phyloP scores from a whole-genome alignment of 2,797 vertebrate genomes.

The Hozukius guyotensis region DNA sequence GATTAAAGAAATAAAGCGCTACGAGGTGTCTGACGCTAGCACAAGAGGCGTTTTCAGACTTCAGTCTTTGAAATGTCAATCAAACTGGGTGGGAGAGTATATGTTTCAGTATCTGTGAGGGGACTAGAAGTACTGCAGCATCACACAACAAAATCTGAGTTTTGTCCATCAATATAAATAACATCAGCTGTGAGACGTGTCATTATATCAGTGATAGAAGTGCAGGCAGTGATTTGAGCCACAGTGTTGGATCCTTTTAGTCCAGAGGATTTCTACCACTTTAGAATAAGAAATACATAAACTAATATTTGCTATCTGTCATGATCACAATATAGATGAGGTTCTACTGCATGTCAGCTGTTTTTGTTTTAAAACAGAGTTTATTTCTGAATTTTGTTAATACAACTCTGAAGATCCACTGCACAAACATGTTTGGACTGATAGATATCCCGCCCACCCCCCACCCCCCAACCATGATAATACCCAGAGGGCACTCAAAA shows the following conservation, averaged over 20 bases:
- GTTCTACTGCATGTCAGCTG: not conserved
- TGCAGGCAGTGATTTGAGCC: not conserved
- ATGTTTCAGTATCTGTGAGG: not conserved
- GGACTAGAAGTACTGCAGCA: not conserved
- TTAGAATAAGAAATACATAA: not conserved
- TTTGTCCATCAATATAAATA: not conserved
- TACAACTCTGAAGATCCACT: too few species aligned
- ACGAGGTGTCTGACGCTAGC: not conserved
- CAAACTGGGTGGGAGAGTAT: not conserved
- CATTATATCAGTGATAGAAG: not conserved
- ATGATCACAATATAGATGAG: not conserved
- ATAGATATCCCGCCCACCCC: too few species aligned
- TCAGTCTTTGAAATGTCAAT: not conserved
- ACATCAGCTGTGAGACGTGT: not conserved
- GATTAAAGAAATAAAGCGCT: not conserved
- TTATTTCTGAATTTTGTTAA: too few species aligned
- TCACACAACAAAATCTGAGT: not conserved
- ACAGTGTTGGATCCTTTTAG: not conserved
- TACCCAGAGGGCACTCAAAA: too few species aligned
- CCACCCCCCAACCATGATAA: too few species aligned
- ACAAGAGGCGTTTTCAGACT: not conserved
- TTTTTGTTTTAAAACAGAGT: not conserved
- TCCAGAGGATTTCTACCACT: not conserved
- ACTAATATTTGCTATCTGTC: not conserved
- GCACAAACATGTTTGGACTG: too few species aligned